Base-by-base conservation (phyloP, 2,888 invertebrate species). In the Diarsia mendica region DNA sequence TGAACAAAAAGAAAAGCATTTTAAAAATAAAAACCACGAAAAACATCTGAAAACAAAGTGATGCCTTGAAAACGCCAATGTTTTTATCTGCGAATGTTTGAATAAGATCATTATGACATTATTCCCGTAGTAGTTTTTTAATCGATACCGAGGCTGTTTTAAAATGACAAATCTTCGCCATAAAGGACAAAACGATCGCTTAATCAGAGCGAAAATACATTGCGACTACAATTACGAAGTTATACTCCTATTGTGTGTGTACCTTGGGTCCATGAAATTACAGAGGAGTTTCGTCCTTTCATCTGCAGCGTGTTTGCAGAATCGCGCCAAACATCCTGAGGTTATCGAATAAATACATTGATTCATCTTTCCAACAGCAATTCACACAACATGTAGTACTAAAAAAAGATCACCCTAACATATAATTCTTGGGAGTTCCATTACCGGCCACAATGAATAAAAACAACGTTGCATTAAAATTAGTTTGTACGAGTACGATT, bases 21-120 rank as follows among this genome's bases (percentile, higher is more conserved):
- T 15, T 15, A 18, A 18, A 58, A 63, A 63, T 15, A 58, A 18
- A 58, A 60, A 9, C 18, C 28, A 33, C 10, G 18, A 63, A 13
- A 39, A 39, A n/a, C 44, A 63, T 63, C 63, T 63, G 63, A 44
- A 63, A 63, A 63, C n/a, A 63, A 63, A 63, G n/a, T n/a, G n/a
- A 44, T 44, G 63, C 63, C n/a, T 63, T n/a, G n/a, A 44, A 63
- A 13, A 63, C 13, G n/a, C n/a, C 58, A 18, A 63, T 44, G 44
- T 63, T 63, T 23, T n/a, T 63, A 63, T 63, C 63, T 63, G 63
- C n/a, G 44, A 63, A 44, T 63, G n/a, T 63, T 44, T 44, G 0
- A 23, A 63, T n/a, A 44, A 63, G 13, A 44, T 63, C 8, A 23
- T 44, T n/a, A n/a, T 2, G 6, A 58, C 58, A 58, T 28, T 28